Base-by-base conservation (phyloP, 1,140 invertebrate species). In the Thaumatotibia leucotreta region DNA sequence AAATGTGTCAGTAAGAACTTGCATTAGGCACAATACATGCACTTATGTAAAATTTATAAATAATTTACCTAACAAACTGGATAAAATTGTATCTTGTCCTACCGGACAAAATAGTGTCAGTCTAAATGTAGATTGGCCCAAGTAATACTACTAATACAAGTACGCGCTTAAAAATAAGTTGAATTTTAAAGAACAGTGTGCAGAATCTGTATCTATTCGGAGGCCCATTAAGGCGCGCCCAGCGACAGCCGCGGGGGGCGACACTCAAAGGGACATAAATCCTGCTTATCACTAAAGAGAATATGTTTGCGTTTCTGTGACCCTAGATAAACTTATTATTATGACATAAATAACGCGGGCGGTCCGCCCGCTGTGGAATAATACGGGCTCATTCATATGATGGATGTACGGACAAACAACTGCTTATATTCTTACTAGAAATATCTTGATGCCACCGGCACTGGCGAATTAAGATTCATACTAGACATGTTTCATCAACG, bases 281-380 rank as follows among this genome's bases (percentile, higher is more conserved):
- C 73, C 73, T 64, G 65, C 64, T 76, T 84, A 85, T 86, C 79
- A 35, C 65, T 62, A 64, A 66, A 70, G 76, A 77, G 72, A 69
- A 73, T 68, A 73, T 88, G 83, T 86, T 87, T 86, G 80, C 76
- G 78, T 68, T 65, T 65, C 62, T 63, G 67, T 80, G 84, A 81
- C 84, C 81, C 69, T 29, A 70, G 86, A 88, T 87, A 88, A 87
- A 80, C 76, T 81, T 86, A 83, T 84, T 84, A 79, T 83, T 84
- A 77, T 84, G 84, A 84, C 84, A 88, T 86, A 83, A 88, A 86
- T 86, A 81, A 76, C 69, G 66, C 69, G 68, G 64, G 54, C 71
- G 68, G 64, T 61, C 65, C 63, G 61, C 65, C 63, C 39, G 23
- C 73, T 74, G 80, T 87, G 86, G 86, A 89, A 89, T 88, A 87